Base-by-base conservation (phyloP, 2,888 invertebrate species). In the Caenorhabditis drosophilae region DNA sequence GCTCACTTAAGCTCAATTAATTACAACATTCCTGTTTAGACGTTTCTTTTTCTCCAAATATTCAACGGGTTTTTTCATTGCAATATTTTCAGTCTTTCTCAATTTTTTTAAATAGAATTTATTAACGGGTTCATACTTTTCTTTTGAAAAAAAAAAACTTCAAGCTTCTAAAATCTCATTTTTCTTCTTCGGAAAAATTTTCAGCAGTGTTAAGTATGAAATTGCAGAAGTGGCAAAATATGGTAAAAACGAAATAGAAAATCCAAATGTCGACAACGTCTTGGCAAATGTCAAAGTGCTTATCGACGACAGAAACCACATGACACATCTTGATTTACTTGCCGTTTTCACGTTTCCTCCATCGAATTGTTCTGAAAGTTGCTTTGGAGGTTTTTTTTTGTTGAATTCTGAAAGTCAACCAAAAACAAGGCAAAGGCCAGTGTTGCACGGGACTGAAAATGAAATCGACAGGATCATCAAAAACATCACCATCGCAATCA, bases 241-340 rank as follows among this genome's bases (percentile, higher is more conserved):
- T 4, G 73, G 75, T 1, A 73, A 40, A 58, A 71, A 73, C 1
- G 75, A 54, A n/a, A 69, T 18, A 4, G 64, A 58, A 51, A 76
- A 70, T 15, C 72, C 73, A 40, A 42, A 72, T 0, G 52, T 40
- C 18, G 51, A 45, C 20, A 73, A 36, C 4, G 52, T 52, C 27
- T 57, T 63, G 31, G 67, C 51, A 55, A 73, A 76, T 1, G 76
- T 72, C 11, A 68, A 52, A 6, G 75, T 76, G 58, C 75, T 73
- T 57, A 76, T 26, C 4, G 73, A 64, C 1, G 76, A 52, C 11
- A 70, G 51, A 22, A 68, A 53, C 76, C 76, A 76, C 76, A 76
- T 76, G 2, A 73, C 38, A 41, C 71, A 67, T 41, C 76, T 41
- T 9, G 69, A 67, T 25, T 55, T 44, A 38, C 70, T 69, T 7